phyloP scores from a whole-genome alignment of 2,113 vertebrate species.

The Geothlypis trichas region DNA sequence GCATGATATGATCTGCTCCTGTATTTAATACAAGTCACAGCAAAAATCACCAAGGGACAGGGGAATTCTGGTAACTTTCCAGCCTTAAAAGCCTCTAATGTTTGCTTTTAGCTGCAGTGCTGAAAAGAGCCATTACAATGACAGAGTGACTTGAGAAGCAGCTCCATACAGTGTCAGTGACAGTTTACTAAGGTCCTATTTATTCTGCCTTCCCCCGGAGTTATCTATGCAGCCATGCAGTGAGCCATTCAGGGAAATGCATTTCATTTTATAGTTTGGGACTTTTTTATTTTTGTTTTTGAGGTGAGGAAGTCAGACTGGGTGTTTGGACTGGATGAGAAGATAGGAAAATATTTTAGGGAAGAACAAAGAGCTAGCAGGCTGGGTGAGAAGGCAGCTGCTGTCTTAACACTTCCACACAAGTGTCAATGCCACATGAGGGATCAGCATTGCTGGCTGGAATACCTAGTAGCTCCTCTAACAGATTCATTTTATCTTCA shows the following conservation, averaged over 20 bases:
- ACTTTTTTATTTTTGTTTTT: neutral
- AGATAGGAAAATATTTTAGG: neutral
- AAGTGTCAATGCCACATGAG: fast-evolving
- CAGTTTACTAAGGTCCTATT: neutral
- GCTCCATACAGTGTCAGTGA: neutral
- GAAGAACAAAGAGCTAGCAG: neutral
- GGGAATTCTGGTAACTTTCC: neutral
- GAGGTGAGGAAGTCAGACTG: neutral
- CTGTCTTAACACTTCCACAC: neutral
- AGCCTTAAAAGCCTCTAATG: neutral
- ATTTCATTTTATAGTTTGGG: neutral
- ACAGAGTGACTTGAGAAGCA: neutral
- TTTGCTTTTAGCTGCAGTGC: neutral
- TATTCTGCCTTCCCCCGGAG: neutral
- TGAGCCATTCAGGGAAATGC: neutral
- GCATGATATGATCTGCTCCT: fast-evolving
- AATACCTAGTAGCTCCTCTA: neutral
- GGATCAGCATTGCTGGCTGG: neutral
- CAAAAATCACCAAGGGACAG: neutral
- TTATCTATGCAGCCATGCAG: neutral
- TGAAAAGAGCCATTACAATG: neutral
- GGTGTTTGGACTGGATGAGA: neutral
- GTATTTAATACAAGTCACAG: neutral
- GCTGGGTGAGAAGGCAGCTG: neutral
- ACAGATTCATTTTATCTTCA: neutral